These are phyloP conservation scores for Tuberolachnus salignus DNA, from an alignment of 2,888 invertebrate species.

Conservation along the genomic window DNA sequence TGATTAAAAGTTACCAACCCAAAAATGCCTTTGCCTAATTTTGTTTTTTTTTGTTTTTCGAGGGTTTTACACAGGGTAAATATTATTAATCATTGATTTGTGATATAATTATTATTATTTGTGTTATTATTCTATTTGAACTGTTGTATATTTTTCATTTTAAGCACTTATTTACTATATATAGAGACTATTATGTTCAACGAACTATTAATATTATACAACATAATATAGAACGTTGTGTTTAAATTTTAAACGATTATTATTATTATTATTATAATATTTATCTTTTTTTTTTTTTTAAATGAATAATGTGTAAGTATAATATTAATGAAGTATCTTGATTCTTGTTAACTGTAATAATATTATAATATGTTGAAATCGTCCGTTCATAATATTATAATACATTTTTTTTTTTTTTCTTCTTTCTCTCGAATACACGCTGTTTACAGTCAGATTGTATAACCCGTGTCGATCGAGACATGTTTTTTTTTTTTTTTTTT, in stretches of 20 bases:
- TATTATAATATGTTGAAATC: conserved; percentile 16
- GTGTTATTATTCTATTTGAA: conserved; percentile 28
- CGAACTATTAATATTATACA: too few relatives aligned
- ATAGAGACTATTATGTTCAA: too few relatives aligned
- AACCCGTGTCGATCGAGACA: too few relatives aligned
- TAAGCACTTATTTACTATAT: conserved; percentile 5
- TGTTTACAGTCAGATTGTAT: too few relatives aligned
- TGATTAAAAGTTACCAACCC: conserved; percentile 46
- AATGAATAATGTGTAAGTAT: too few relatives aligned
- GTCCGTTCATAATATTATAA: background rate
- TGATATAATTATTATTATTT: conserved; percentile 44
- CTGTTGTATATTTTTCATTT: conserved; percentile 23
- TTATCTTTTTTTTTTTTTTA: too few relatives aligned
- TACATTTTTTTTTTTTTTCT: too few relatives aligned
- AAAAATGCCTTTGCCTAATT: conserved; percentile 11
- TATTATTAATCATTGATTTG: conserved; percentile 49
- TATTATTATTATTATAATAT: background rate
- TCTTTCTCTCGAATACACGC: too few relatives aligned
- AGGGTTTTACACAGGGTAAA: conserved; percentile 50
- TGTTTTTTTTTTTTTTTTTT: too few relatives aligned
- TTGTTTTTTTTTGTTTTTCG: background rate
- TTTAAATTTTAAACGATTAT: conserved; percentile 9
- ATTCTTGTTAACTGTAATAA: conserved; percentile 1
- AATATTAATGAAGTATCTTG: too few relatives aligned
- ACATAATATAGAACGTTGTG: background rate